Evolutionary conservation across 2,797 vertebrate species (phyloP).

Genomic region (Cyprinella venusta): DNA sequence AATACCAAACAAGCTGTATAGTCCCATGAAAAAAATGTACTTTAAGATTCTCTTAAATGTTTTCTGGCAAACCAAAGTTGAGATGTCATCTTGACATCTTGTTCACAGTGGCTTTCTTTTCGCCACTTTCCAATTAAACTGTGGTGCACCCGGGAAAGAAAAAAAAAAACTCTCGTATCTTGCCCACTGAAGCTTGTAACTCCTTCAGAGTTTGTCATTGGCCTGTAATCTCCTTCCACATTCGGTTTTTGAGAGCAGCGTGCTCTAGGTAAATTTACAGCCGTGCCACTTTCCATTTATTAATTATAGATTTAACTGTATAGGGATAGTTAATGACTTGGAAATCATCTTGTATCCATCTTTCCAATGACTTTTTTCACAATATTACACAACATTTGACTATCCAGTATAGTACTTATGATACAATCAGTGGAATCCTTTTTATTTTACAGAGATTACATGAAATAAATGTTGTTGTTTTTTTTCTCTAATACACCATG

Average conservation of each 20-base stretch:
- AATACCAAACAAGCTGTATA: not conserved
- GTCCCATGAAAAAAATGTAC: not conserved
- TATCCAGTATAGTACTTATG: not conserved
- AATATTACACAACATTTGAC: not conserved
- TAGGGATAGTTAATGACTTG: not conserved
- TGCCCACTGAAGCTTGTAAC: not conserved
- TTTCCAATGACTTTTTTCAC: not conserved
- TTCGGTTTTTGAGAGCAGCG: not conserved
- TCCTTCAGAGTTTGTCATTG: not conserved
- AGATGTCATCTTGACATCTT: not conserved
- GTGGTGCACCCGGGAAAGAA: not conserved
- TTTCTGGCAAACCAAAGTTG: not conserved
- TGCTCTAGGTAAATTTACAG: not conserved
- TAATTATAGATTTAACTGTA: slow-evolving; percentile 14
- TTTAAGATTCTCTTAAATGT: not conserved
- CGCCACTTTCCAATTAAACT: not conserved
- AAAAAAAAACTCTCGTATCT: not conserved
- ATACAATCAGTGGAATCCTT: too few relatives aligned
- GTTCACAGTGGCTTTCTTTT: not conserved
- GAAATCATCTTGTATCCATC: not conserved
- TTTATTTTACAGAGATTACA: too few relatives aligned
- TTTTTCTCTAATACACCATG: too few relatives aligned
- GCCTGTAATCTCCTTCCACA: not conserved
- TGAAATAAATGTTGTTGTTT: too few relatives aligned
- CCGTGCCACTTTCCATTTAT: not conserved